Evolutionary conservation across 2,888 invertebrate genomes (phyloP).

Genomic region (Aricia artaxerxes): DNA sequence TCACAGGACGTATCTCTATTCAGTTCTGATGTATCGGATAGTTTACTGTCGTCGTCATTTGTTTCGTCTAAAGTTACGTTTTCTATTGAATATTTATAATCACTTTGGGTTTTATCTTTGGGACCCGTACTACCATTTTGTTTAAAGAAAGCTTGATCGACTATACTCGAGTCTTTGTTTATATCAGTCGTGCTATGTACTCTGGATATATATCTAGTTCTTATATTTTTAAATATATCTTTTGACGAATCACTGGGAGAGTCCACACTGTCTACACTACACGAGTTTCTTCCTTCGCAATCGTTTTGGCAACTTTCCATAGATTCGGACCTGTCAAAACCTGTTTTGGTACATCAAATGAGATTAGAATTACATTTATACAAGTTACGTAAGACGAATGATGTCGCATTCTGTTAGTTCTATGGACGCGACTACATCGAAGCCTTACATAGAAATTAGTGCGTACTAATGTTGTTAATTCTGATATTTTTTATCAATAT

Average conservation of each 20-base stretch:
- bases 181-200: conserved; percentile 67
- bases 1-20: conserved; percentile 45
- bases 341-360: conserved; percentile 71
- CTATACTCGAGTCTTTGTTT: conserved; percentile 55
- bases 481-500: conserved; percentile 13
- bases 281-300: conserved; percentile 56
- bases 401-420: conserved; percentile 46
- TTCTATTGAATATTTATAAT: conserved; percentile 56
- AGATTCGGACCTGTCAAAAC: conserved; percentile 70
- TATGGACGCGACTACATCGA: conserved; percentile 44
- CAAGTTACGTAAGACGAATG: conserved; percentile 45
- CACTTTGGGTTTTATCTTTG: conserved; percentile 41
- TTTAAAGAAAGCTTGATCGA: conserved; percentile 68
- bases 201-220: conserved; percentile 68
- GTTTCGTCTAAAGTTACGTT: conserved; percentile 68
- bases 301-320: conserved; percentile 61
- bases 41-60: conserved; percentile 54
- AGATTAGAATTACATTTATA: conserved; percentile 62
- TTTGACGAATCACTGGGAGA: conserved; percentile 61
- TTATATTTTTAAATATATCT: conserved; percentile 68
- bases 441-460: conserved; percentile 68
- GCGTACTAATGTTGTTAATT: conserved; percentile 56
- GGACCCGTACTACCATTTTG: conserved; percentile 48
- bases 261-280: conserved; percentile 56
- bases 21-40: conserved; percentile 43